Conservation (phyloP, 2,113 vertebrate genomes). For the Cryptotis parvus region DNA sequence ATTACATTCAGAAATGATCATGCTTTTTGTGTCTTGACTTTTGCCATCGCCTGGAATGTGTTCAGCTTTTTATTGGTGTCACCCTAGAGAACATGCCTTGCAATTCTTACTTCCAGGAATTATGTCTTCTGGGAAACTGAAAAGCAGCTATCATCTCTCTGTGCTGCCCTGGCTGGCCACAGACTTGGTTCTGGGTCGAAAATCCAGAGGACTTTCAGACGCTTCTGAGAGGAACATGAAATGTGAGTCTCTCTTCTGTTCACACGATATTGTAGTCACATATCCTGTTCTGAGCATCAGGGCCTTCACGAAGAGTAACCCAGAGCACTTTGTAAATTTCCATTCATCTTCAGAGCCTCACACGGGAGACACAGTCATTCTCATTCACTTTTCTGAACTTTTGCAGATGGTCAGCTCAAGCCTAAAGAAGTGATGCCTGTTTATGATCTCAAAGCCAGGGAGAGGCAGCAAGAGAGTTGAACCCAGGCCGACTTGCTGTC, state of each 20-base stretch:
- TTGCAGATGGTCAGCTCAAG: background rate
- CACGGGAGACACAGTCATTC: background rate
- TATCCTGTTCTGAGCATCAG: background rate
- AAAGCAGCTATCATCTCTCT: conserved; percentile 59
- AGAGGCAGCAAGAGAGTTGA: background rate
- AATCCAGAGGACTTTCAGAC: conserved; percentile 66
- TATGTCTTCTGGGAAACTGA: conserved; percentile 73
- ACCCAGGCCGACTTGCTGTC: background rate
- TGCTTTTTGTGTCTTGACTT: conserved; percentile 3
- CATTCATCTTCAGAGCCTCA: background rate
- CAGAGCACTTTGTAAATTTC: background rate
- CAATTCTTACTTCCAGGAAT: conserved; percentile 65
- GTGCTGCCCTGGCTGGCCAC: conserved; percentile 6
- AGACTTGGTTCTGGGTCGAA: conserved; percentile 31
- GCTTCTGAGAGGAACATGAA: conserved; percentile 48
- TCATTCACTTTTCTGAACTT: background rate
- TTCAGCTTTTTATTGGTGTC: conserved; percentile 49
- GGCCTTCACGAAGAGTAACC: background rate
- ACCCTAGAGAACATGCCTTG: conserved; percentile 1
- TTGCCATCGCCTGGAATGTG: background rate
- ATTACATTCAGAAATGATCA: too few species aligned
- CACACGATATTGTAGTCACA: background rate
- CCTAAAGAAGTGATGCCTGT: background rate
- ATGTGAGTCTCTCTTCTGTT: background rate
- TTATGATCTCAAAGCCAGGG: background rate